Evolutionary conservation across 2,888 invertebrate species (phyloP), one percentile per base, ranked within the genome.

Genomic region (Tuberolachnus salignus): DNA sequence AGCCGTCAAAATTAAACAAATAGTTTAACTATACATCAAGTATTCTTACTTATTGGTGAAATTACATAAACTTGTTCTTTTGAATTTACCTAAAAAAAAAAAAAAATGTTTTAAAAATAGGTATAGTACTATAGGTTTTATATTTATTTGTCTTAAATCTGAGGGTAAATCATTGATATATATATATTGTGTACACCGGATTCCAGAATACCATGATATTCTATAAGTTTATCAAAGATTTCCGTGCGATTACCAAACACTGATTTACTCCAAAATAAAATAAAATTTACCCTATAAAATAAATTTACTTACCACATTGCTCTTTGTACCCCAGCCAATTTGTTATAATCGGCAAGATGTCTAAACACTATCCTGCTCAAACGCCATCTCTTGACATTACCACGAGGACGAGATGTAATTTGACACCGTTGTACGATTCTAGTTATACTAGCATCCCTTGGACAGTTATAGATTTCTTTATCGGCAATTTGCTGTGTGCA

Each of bases 341-440:
- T 92, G 86, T 97, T 98, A 86, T 97, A 93, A 87, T 99, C 98
- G 0, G 95, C 96, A 81, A 96, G 87, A 84, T 94, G 90, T 81
- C 98, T 90, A 89, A 94, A 99, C 8, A 95, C 90, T 82, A 97
- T 94, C 84, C 98, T 89, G 84, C 97, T 96, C 81, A 98, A 85
- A 72, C 96, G 89, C 92, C 94, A 98, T 75, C 92, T 90, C 67
- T 87, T 85, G 0, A 95, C 91, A 81, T 91, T 89, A 82, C 96
- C 96, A 81, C 94, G 88, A 0, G 93, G 91, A 82, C 97, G 90
- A 51, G 96, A 96, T 16, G 98, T 97, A 73, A 99, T 85, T 46
- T 91, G 91, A 86, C 98, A 99, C 84, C 98, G 90, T 70, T 90
- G 89, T 81, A 89, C 89, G 19, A 92, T 88, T 82, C 74, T 80